A percentile compares a stretch with the other conserved stretches of the same genome.
These are phyloP conservation scores for Thymelicus sylvestris DNA, from an alignment of 2,888 invertebrate species.

Conservation along the genomic window DNA sequence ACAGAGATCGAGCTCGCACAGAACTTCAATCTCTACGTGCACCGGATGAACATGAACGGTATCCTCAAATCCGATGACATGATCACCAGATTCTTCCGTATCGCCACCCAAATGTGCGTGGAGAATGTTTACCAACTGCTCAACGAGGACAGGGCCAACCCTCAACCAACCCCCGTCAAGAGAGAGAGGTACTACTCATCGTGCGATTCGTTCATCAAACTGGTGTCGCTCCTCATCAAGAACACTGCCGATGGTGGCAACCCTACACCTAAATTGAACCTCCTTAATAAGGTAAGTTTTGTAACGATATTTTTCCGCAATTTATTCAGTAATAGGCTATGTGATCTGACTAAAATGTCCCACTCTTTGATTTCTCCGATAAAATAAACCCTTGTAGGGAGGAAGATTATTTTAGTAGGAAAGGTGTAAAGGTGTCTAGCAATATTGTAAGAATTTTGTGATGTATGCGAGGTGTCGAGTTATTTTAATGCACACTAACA, in stretches of 20 bases:
- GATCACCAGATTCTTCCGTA: conserved; percentile 98
- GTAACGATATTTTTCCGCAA: no score
- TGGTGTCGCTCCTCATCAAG: conserved; percentile 97
- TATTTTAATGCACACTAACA: no score
- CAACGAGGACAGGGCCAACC: conserved; percentile 88
- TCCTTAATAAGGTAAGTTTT: conserved; percentile 93
- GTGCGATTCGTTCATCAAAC: conserved; percentile 96
- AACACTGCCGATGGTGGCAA: conserved; percentile 96
- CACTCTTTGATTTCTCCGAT: no score
- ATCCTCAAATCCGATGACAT: conserved; percentile 98
- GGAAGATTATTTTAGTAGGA: no score
- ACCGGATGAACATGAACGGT: conserved; percentile 96
- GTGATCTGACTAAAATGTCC: no score
- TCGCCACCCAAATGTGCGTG: conserved; percentile 98
- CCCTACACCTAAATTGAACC: conserved; percentile 97
- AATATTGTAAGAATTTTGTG: no score
- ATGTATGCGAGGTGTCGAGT: no score
- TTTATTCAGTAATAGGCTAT: no score
- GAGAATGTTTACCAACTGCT: conserved; percentile 95
- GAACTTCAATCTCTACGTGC: conserved; percentile 97
- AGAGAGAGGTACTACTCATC: conserved; percentile 97
- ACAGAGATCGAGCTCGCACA: conserved; percentile 94
- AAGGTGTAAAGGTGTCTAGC: no score
- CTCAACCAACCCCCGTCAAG: conserved; percentile 85
- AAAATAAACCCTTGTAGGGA: no score